Conservation (phyloP, 2,888 invertebrate genomes). For the Allolobophora icterica region DNA sequence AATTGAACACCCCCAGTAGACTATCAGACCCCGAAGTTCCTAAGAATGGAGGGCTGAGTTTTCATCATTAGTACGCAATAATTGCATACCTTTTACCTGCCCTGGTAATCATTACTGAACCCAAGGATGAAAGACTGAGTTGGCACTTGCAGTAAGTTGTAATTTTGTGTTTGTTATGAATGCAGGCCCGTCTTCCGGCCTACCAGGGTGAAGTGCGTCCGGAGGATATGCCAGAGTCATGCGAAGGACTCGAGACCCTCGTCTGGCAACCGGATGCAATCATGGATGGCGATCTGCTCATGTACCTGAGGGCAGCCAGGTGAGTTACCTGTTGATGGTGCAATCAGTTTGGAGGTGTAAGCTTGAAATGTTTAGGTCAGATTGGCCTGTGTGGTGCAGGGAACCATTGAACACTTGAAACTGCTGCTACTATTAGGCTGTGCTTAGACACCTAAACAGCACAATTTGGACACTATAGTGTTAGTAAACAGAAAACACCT, state of each 20-base stretch:
- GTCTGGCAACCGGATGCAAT: constrained; percentile 89
- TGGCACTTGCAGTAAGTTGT: neutral
- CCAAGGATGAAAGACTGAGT: neutral
- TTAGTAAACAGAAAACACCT: too few relatives aligned
- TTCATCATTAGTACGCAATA: too few relatives aligned
- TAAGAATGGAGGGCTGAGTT: too few relatives aligned
- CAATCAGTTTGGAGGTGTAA: neutral
- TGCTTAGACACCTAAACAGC: too few relatives aligned
- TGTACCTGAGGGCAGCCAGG: constrained; percentile 94
- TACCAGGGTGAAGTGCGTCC: constrained; percentile 65
- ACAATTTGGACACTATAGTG: too few relatives aligned
- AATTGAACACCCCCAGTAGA: too few relatives aligned
- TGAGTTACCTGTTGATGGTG: constrained; percentile 43
- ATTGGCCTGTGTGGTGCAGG: too few relatives aligned
- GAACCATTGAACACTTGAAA: too few relatives aligned
- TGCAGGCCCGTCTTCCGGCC: constrained; percentile 74
- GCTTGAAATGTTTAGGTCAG: neutral
- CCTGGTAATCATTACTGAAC: neutral
- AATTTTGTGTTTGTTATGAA: constrained; percentile 28
- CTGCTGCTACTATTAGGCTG: too few relatives aligned
- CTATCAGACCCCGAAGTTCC: too few relatives aligned
- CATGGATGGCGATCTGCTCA: constrained; percentile 92
- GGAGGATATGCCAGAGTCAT: constrained; percentile 64
- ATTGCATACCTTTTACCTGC: too few relatives aligned
- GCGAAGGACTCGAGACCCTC: constrained; percentile 78